Percentiles rank a stretch among this genome's conserved stretches.
phyloP scores from a whole-genome alignment of 2,113 vertebrate species.

The Carassius auratus region DNA sequence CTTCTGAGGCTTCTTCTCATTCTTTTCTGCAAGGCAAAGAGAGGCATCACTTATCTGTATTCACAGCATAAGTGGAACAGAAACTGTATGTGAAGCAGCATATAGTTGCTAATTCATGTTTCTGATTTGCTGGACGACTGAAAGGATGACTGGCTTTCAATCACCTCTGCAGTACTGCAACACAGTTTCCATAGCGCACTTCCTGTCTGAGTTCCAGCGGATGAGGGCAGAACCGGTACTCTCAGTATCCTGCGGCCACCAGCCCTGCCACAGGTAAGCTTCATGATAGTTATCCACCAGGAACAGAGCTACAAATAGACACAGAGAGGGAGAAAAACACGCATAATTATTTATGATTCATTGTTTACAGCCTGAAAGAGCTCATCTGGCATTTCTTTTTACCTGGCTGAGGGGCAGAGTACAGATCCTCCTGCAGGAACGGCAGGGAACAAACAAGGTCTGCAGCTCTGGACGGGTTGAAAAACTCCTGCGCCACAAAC shows the following conservation, averaged over 20 bases:
- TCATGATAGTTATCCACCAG: slow-evolving; percentile 98
- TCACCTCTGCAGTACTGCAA: slow-evolving; percentile 94
- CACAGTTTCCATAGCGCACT: slow-evolving; percentile 94
- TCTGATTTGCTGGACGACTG: no score
- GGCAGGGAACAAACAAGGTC: slow-evolving; percentile 72
- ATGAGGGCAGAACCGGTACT: slow-evolving; percentile 88
- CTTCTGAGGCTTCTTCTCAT: slow-evolving; percentile 89
- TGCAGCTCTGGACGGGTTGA: slow-evolving; percentile 78
- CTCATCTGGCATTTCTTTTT: neutral
- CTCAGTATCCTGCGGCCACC: slow-evolving; percentile 95
- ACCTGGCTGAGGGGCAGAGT: slow-evolving; percentile 91
- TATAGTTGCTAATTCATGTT: no score
- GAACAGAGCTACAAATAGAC: slow-evolving; percentile 80
- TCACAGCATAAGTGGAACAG: no score
- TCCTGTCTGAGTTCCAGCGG: slow-evolving; percentile 90
- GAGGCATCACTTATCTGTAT: neutral
- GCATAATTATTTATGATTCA: slow-evolving; percentile 1
- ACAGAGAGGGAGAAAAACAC: neutral
- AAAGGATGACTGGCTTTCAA: neutral
- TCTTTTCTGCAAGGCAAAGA: slow-evolving; percentile 81
- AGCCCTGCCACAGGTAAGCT: slow-evolving; percentile 99
- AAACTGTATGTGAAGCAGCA: no score
- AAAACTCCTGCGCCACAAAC: slow-evolving; percentile 81
- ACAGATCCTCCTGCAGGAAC: slow-evolving; percentile 96
- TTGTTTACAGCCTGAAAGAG: neutral